These are phyloP conservation scores for Tychaedon coryphoeus DNA, from an alignment of 2,113 vertebrate species.

Conservation along the genomic window DNA sequence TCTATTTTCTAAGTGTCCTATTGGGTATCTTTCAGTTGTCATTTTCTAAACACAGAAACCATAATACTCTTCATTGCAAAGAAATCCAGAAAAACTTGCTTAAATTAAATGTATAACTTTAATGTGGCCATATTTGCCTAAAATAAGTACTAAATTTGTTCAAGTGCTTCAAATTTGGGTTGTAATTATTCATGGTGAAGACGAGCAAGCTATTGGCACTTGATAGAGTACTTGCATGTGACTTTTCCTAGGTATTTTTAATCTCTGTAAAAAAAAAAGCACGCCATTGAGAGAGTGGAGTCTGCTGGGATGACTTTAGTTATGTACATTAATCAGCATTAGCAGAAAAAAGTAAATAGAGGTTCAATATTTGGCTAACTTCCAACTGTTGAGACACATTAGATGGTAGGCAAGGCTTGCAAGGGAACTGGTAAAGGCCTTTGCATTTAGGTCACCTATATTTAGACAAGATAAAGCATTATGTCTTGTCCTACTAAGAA, in stretches of 20 bases:
- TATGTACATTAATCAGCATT: background rate
- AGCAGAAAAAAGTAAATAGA: background rate
- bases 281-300: background rate
- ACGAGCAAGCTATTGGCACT: background rate
- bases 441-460: conserved; percentile 28
- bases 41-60: background rate
- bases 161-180: background rate
- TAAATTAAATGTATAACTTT: background rate
- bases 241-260: background rate
- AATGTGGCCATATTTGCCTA: background rate
- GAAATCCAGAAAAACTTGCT: background rate
- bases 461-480: conserved; percentile 41
- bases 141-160: background rate
- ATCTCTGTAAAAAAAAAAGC: background rate
- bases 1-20: background rate
- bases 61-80: background rate
- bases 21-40: background rate
- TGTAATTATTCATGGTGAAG: background rate
- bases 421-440: background rate
- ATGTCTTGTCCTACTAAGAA: background rate
- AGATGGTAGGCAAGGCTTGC: background rate
- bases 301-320: background rate
- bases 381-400: background rate
- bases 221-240: background rate
- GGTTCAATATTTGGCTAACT: background rate